phyloP scores from a whole-genome alignment of 2,888 invertebrate genomes.

The Himalopsyche kuldschensis region DNA sequence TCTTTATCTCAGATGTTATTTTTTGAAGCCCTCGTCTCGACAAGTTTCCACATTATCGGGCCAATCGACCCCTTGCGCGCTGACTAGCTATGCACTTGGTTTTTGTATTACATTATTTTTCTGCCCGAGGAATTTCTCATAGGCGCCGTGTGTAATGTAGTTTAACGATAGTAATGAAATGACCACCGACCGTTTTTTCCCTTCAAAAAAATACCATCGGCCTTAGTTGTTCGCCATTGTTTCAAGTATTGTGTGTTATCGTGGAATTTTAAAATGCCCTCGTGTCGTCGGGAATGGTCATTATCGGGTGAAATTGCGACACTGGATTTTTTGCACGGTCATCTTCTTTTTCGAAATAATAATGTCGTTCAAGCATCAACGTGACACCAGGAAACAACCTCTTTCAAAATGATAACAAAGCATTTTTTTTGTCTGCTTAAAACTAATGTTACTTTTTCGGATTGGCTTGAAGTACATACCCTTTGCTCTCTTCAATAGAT shows the following conservation, averaged over 20 bases:
- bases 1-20: background rate
- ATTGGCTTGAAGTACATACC: too few species aligned
- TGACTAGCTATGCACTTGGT: background rate
- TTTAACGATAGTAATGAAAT: constrained; percentile 9
- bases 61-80: background rate
- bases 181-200: background rate
- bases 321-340: background rate
- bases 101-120: constrained; percentile 7
- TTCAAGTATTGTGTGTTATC: background rate
- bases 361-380: too few species aligned
- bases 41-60: background rate
- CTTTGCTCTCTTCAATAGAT: too few species aligned
- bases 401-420: too few species aligned
- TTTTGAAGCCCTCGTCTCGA: constrained; percentile 2
- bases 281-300: background rate
- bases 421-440: too few species aligned
- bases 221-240: background rate
- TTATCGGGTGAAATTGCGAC: background rate
- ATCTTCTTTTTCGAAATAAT: background rate
- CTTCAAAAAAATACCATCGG: background rate
- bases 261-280: background rate
- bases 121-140: constrained; percentile 20
- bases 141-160: constrained; percentile 23
- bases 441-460: too few species aligned
- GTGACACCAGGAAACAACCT: too few species aligned